Evolutionary conservation across 2,797 vertebrate genomes (phyloP).

Genomic region (Danio tinwini): DNA sequence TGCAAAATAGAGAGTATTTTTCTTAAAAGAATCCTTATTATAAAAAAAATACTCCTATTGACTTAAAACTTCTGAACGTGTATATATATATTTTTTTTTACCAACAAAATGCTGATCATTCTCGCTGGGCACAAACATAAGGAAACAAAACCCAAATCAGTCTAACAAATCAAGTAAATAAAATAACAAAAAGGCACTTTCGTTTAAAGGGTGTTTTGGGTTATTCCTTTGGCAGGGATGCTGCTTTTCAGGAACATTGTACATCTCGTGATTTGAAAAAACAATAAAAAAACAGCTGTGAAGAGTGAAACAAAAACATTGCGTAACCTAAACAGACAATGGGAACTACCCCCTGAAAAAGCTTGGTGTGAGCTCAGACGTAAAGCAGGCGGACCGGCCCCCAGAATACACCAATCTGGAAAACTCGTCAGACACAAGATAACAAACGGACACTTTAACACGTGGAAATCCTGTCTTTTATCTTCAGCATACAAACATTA

Average conservation of each 20-base stretch:
- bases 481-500: slow-evolving; percentile 53
- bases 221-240: not conserved
- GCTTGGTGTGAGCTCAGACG: slow-evolving; percentile 29
- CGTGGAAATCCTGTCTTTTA: slow-evolving; percentile 43
- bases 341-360: slow-evolving; percentile 27
- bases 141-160: not conserved
- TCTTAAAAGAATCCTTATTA: too few species aligned
- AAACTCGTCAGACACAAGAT: slow-evolving; percentile 51
- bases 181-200: not conserved
- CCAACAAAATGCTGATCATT: not conserved
- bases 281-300: slow-evolving; percentile 23
- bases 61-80: not conserved
- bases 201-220: not conserved
- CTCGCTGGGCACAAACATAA: not conserved
- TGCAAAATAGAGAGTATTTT: too few species aligned
- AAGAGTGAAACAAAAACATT: slow-evolving; percentile 32
- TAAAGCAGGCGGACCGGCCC: slow-evolving; percentile 14
- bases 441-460: not conserved
- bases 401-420: slow-evolving; percentile 45
- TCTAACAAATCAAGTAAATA: not conserved
- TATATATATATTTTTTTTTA: too few species aligned
- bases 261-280: slow-evolving; percentile 2
- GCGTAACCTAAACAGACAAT: slow-evolving; percentile 29
- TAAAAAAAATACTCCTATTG: not conserved
- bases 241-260: slow-evolving; percentile 7